Base-by-base conservation (phyloP, 2,888 invertebrate genomes). In the Caenorhabditis sinica region DNA sequence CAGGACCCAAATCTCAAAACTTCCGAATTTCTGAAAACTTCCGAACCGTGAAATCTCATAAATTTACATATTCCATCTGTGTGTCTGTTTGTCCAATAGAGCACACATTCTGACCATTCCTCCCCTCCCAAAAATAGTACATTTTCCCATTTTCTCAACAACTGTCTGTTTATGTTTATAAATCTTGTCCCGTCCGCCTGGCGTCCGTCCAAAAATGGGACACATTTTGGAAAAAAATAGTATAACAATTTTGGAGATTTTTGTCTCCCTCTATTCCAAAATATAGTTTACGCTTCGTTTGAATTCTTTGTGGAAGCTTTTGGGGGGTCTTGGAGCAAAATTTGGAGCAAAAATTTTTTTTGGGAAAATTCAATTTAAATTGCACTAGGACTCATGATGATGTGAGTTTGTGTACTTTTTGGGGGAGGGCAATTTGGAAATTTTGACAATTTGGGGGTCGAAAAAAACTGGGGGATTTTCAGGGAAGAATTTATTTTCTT, bases 271-370 rank as follows among this genome's bases (percentile, higher is more conserved):
- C n/a, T n/a, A n/a, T 2, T 9, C 25, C 23, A 75, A 33, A 71
- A 71, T 79, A 79, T 79, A 79, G 77, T 79, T 79, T 79, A 79
- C 77, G 77, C 77, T 71, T 71, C 77, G 77, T 79, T 79, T 79
- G 71, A 63, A 68, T 6, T 13, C 23, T 45, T 45, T 45, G 15
- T 45, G 45, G 45, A 45, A 15, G 15, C 17, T 45, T 45, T 43
- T 0, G n/a, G 17, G n/a, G n/a, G 45, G n/a, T 45, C 17, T 15
- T 45, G 45, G 11, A 15, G 17, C 4, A 15, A 45, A 4, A 45
- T 45, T 45, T 45, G 11, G 17, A 45, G n/a, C 15, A 45, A 45
- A 43, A 43, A 43, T 8, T 3, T 43, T 43, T n/a, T n/a, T n/a
- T n/a, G n/a, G 15, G 17, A 17, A 43, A 43, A 43, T 43, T 43